A percentile compares a stretch with the other conserved stretches of the same genome.
Evolutionary conservation across 2,888 invertebrate genomes (phyloP).

Genomic region (Spicauda simplicius): DNA sequence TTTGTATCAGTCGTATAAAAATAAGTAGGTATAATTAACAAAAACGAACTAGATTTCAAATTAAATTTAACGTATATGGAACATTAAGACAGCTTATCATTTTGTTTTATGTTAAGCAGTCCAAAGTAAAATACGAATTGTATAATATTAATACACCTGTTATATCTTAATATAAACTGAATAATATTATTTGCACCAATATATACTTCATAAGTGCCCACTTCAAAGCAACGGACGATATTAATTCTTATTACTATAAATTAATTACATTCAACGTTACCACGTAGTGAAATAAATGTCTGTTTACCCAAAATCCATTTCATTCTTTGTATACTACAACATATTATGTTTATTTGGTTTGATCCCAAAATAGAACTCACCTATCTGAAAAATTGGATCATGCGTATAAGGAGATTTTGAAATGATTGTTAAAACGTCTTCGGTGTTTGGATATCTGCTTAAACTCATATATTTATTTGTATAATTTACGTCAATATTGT

Average conservation of each 20-base stretch:
- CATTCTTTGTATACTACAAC: constrained; percentile 13
- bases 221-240: background rate
- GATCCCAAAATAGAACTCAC: constrained; percentile 14
- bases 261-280: constrained; percentile 1
- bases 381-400: constrained; percentile 6
- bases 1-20: too few species aligned
- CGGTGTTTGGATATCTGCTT: background rate
- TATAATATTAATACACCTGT: background rate
- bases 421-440: background rate
- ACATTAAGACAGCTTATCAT: too few species aligned
- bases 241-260: constrained; percentile 6
- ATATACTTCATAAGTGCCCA: background rate
- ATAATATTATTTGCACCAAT: background rate
- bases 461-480: background rate
- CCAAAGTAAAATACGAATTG: too few species aligned
- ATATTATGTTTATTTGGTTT: constrained; percentile 14
- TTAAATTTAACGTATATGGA: too few species aligned
- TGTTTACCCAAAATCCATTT: constrained; percentile 24
- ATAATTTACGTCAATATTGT: too few species aligned
- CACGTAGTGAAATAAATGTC: constrained; percentile 5
- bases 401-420: constrained; percentile 2
- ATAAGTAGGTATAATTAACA: too few species aligned
- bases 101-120: too few species aligned
- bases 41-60: too few species aligned
- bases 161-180: background rate